phyloP scores from a whole-genome alignment of 2,113 vertebrate genomes.

The Odocoileus hemionus region DNA sequence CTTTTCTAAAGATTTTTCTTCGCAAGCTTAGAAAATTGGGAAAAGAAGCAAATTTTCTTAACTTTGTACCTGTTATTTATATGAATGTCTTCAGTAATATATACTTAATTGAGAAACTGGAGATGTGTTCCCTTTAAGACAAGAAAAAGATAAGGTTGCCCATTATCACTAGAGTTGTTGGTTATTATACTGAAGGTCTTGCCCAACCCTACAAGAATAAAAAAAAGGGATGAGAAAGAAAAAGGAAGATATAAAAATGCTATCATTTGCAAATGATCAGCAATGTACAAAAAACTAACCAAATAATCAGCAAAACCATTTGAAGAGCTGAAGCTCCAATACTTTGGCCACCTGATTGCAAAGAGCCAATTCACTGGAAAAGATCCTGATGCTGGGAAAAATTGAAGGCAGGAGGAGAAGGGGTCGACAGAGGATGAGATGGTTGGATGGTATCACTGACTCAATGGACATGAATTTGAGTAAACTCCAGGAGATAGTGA shows the following conservation, averaged over 20 bases:
- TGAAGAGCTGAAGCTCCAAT: background rate
- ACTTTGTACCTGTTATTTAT: background rate
- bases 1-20: background rate
- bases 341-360: background rate
- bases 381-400: background rate
- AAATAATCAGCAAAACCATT: background rate
- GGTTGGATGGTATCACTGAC: background rate
- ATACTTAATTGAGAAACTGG: background rate
- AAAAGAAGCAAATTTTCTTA: background rate
- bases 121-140: background rate
- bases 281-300: background rate
- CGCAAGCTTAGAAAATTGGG: background rate
- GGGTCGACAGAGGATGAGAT: background rate
- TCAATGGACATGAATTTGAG: background rate
- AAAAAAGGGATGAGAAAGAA: background rate
- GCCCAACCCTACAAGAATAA: background rate
- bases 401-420: background rate
- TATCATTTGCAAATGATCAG: background rate
- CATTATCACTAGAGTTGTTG: background rate
- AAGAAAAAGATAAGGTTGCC: background rate
- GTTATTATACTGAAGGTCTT: background rate
- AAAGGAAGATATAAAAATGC: background rate
- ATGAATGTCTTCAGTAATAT: background rate
- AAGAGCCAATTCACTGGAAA: background rate
- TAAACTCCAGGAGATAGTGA: background rate